Evolutionary conservation across 2,113 vertebrate species (phyloP), one percentile per base, ranked within the genome.

Genomic region (Pseudorasbora parva): DNA sequence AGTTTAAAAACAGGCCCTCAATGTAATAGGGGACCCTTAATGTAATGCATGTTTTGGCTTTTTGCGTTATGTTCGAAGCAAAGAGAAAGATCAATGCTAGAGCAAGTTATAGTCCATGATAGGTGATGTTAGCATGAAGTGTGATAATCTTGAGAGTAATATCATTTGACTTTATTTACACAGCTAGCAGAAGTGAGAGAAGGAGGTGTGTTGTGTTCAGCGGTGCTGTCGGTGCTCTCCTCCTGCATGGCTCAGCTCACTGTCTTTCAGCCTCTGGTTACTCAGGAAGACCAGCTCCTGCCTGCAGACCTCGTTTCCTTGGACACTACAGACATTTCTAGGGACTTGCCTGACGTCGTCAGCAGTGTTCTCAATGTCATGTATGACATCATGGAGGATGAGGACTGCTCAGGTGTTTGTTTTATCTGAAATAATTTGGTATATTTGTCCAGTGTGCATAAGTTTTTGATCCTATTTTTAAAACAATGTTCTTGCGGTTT

Each of bases 121-220:
- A 17, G 60, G 14, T 30, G 14, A 30, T 64, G 14, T 77, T 54
- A 33, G 12, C 69, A 21, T 69, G 12, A 54, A 75, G 10, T 30
- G 2, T 1, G 54, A 51, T 43, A 27, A 15, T 69, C 19, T 51
- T 27, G 54, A 43, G 7, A 79, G 1, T 49, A 15, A 47, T 64
- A n/a, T 60, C 27, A 71, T 85, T 12, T 62, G 82, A 0, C 86
- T 57, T 54, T 19, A 41, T 41, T 83, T 71, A 0, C 57, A 30
- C 82, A 99, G 98, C 89, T 97, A 86, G 96, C 94, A 82, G 95
- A 95, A 23, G 94, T 99, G 45, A 91, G 87, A 33, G 84, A 93
- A 68, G 82, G 85, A 11, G 92, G 91, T 83, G 89, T 91, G 15
- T 83, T 92, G 11, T 77, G 89, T 85, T 94, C 96, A 0, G 97